A percentile compares a stretch with the other conserved stretches of the same genome.
Evolutionary conservation across 2,888 invertebrate species (phyloP).

Genomic region (Papilio demoleus): DNA sequence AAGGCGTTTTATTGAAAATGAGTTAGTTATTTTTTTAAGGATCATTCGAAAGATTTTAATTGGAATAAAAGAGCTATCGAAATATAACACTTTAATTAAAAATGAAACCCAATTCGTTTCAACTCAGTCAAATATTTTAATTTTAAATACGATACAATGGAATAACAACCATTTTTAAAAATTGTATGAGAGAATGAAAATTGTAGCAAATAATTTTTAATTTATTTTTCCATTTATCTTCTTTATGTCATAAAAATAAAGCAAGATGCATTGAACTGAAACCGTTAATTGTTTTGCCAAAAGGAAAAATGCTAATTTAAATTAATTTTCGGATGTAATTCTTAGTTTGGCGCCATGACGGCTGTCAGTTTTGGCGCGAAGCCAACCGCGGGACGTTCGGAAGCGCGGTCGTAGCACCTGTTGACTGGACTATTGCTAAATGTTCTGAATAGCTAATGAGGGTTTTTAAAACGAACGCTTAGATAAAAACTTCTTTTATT

Average conservation of each 20-base stretch:
- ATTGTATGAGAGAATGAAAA: background rate
- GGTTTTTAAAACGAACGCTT: slow-evolving; percentile 34
- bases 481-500: slow-evolving; percentile 21
- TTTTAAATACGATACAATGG: background rate
- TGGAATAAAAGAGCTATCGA: background rate
- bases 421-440: slow-evolving; percentile 52
- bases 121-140: background rate
- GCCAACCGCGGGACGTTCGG: slow-evolving; percentile 56
- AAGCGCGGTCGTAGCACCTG: slow-evolving; percentile 56
- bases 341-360: slow-evolving; percentile 49
- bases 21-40: background rate
- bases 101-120: background rate
- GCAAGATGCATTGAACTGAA: background rate
- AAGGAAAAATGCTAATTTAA: slow-evolving; percentile 14
- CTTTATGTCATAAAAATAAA: background rate
- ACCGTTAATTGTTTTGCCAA: slow-evolving; percentile 2
- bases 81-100: slow-evolving; percentile 3
- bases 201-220: no score
- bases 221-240: background rate
- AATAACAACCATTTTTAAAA: background rate
- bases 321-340: slow-evolving; percentile 11
- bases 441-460: slow-evolving; percentile 52
- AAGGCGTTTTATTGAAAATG: background rate
- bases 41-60: background rate
- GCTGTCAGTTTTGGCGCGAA: slow-evolving; percentile 62